Conservation (phyloP, 2,113 vertebrate species). For the Chloropsis cyanopogon region DNA sequence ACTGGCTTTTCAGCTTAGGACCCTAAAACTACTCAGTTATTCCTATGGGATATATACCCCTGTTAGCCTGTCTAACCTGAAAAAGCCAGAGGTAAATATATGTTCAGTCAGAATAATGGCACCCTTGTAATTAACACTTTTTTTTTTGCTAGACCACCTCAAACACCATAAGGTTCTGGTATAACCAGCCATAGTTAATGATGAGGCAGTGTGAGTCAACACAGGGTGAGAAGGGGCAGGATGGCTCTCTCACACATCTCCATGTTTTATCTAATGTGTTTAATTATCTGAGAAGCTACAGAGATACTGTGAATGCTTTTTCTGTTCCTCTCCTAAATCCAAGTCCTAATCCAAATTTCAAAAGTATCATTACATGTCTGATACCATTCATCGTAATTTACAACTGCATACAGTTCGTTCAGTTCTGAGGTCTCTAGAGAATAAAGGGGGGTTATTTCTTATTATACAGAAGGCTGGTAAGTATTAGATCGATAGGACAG, state of each 20-base stretch:
- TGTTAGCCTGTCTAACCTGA: background rate
- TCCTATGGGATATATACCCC: background rate
- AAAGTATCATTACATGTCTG: background rate
- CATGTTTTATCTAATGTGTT: background rate
- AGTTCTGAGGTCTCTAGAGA: background rate
- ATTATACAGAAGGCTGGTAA: background rate
- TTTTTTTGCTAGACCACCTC: background rate
- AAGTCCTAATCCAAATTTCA: background rate
- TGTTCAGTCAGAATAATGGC: background rate
- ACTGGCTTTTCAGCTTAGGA: background rate
- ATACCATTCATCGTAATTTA: background rate
- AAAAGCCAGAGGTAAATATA: background rate
- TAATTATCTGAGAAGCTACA: background rate
- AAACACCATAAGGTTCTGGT: background rate
- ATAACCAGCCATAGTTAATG: background rate
- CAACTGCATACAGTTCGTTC: background rate
- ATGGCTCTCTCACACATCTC: background rate
- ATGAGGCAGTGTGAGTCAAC: background rate
- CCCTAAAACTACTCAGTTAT: background rate
- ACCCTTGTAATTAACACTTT: background rate
- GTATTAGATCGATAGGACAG: background rate
- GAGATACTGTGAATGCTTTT: background rate
- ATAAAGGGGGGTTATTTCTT: background rate
- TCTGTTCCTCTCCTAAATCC: background rate
- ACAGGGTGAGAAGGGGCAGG: background rate